phyloP scores from a whole-genome alignment of 2,113 vertebrate species.

The Silurus glanis region DNA sequence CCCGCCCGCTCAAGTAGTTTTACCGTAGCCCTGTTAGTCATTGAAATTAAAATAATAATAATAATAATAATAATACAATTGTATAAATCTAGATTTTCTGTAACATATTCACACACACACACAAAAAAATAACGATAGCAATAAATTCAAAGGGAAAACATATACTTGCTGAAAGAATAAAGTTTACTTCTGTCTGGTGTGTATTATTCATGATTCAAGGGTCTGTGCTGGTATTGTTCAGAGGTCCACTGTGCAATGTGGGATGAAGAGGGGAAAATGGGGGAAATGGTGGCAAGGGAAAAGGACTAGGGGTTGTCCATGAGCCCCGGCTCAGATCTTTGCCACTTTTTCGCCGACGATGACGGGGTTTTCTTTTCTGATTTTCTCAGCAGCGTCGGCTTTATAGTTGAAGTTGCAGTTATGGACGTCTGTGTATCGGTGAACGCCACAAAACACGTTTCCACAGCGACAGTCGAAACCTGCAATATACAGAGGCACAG shows the following conservation, averaged over 20 bases:
- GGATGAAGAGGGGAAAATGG: slow-evolving; percentile 47
- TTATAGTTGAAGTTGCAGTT: slow-evolving; percentile 89
- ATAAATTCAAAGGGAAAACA: slow-evolving; percentile 66
- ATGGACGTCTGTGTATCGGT: slow-evolving; percentile 87
- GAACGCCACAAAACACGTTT: slow-evolving; percentile 82
- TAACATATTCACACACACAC: slow-evolving; percentile 23
- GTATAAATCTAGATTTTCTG: slow-evolving; percentile 68
- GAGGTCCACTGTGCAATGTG: slow-evolving; percentile 43
- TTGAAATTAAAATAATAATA: slow-evolving; percentile 73
- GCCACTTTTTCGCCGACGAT: slow-evolving; percentile 87
- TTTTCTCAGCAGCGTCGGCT: slow-evolving; percentile 87
- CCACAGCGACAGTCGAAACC: slow-evolving; percentile 88
- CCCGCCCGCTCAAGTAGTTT: slow-evolving; percentile 73
- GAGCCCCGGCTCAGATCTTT: slow-evolving; percentile 81
- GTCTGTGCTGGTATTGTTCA: slow-evolving; percentile 73
- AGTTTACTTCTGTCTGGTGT: slow-evolving; percentile 78
- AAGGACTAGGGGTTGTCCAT: slow-evolving; percentile 63
- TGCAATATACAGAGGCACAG: slow-evolving; percentile 61
- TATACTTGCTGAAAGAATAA: slow-evolving; percentile 51
- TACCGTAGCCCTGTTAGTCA: slow-evolving; percentile 71
- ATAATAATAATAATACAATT: slow-evolving; percentile 66
- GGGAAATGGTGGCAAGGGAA: slow-evolving; percentile 64
- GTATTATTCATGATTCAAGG: slow-evolving; percentile 82
- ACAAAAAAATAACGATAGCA: slow-evolving; percentile 52
- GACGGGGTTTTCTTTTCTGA: slow-evolving; percentile 91